Evolutionary conservation across 92 coral and sea anemone species (phyloP).

Genomic region (Ricordea florida): DNA sequence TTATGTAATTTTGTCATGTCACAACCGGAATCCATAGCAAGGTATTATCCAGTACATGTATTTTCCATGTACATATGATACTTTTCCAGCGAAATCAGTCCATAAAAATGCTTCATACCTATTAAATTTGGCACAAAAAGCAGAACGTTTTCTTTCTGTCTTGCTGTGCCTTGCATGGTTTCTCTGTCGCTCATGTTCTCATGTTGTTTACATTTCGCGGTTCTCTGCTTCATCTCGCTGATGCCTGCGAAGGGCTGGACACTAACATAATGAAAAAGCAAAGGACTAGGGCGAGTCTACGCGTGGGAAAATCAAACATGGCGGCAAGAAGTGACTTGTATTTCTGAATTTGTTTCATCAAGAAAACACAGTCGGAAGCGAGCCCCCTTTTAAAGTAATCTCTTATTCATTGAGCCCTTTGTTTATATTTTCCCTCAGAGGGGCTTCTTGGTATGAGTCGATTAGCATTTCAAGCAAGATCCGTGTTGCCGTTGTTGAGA

Average conservation of each 20-base stretch:
- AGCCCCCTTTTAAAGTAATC: too few species aligned
- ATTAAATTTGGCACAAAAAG: conserved; percentile 78
- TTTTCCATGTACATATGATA: too few species aligned
- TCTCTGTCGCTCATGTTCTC: background rate
- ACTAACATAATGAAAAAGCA: too few species aligned
- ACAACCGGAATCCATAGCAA: too few species aligned
- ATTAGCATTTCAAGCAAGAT: background rate
- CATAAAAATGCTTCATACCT: conserved; percentile 40
- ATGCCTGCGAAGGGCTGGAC: background rate
- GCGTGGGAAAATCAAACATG: conserved; percentile 6
- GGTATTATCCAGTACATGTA: too few species aligned
- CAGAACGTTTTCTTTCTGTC: conserved; percentile 38
- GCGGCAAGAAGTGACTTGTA: background rate
- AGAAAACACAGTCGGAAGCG: too few species aligned
- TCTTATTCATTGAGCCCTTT: too few species aligned
- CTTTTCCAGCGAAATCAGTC: too few species aligned
- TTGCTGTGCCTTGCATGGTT: too few species aligned
- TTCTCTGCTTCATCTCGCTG: background rate
- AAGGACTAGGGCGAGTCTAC: background rate
- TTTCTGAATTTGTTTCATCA: background rate
- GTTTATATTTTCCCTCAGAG: too few species aligned
- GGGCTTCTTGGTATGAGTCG: conserved; percentile 1
- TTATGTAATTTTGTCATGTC: too few species aligned
- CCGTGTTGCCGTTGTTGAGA: background rate
- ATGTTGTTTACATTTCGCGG: background rate